These are phyloP conservation scores for Eristalis intricaria DNA, from an alignment of 2,888 invertebrate genomes.

Conservation along the genomic window DNA sequence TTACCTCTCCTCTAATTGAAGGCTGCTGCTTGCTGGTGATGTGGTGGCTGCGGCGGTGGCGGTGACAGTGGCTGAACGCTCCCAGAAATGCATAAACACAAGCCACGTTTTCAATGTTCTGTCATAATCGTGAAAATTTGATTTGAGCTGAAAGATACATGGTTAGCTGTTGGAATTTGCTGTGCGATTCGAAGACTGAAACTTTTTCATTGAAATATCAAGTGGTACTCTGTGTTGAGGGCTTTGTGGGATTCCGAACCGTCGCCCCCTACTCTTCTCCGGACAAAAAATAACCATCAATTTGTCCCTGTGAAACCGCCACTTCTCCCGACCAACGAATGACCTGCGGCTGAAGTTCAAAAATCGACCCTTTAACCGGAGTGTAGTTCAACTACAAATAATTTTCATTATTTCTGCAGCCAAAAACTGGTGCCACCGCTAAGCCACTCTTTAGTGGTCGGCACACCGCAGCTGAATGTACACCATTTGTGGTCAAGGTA, in stretches of 20 bases:
- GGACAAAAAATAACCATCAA: background rate
- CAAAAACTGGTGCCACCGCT: slow-evolving; percentile 34
- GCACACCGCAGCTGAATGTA: slow-evolving; percentile 47
- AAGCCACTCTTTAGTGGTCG: slow-evolving; percentile 61
- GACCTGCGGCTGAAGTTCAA: background rate
- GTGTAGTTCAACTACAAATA: slow-evolving; percentile 30
- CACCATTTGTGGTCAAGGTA: slow-evolving; percentile 57
- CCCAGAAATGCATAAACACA: slow-evolving; percentile 37
- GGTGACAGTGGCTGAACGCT: slow-evolving; percentile 10
- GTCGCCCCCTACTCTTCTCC: background rate
- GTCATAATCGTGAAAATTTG: slow-evolving; percentile 56
- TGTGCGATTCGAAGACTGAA: slow-evolving; percentile 34
- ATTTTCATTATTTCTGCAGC: slow-evolving; percentile 41
- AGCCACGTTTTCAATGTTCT: slow-evolving; percentile 66
- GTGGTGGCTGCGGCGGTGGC: background rate
- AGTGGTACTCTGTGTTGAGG: background rate
- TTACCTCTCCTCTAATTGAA: slow-evolving; percentile 34
- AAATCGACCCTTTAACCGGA: slow-evolving; percentile 29
- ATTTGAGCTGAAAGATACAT: slow-evolving; percentile 50
- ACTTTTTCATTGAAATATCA: background rate
- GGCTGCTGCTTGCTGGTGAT: slow-evolving; percentile 37
- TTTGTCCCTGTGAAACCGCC: background rate
- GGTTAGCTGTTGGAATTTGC: background rate
- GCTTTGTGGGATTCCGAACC: background rate
- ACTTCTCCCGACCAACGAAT: background rate